Evolutionary conservation across 35 echinoderm and acorn worm species (phyloP).

Genomic region (Acanthaster planci): DNA sequence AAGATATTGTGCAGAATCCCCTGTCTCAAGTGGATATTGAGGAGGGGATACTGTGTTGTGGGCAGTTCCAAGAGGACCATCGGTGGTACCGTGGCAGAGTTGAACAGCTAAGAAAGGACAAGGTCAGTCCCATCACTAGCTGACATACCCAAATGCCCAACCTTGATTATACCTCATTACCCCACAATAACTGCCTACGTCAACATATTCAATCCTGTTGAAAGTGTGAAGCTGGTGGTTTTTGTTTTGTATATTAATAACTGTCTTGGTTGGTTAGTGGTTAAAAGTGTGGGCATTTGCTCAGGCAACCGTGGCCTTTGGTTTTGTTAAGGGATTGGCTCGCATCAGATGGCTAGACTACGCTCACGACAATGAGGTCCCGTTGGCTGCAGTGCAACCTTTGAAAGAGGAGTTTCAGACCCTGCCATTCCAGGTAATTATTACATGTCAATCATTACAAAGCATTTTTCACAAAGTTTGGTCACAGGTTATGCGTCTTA

Average conservation of each 20-base stretch:
- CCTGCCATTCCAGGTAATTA: conserved; percentile 87
- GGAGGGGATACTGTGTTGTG: conserved; percentile 79
- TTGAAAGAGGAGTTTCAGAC: conserved; percentile 69
- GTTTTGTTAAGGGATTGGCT: conserved; percentile 53
- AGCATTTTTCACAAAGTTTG: too few relatives aligned
- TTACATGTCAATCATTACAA: too few relatives aligned
- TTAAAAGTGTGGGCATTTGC: too few relatives aligned
- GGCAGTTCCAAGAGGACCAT: conserved; percentile 84
- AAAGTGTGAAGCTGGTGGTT: too few relatives aligned
- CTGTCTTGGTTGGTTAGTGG: too few relatives aligned
- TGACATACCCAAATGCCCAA: too few relatives aligned
- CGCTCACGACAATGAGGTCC: conserved; percentile 89
- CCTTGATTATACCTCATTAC: too few relatives aligned
- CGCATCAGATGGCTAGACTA: conserved; percentile 90
- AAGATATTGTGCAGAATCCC: conserved; percentile 25
- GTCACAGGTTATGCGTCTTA: too few relatives aligned
- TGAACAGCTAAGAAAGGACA: conserved; percentile 66
- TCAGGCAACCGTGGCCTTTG: too few relatives aligned
- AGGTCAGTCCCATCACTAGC: conserved; percentile 25
- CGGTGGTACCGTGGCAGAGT: conserved; percentile 91
- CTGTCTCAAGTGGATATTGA: conserved; percentile 32
- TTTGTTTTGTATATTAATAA: too few relatives aligned
- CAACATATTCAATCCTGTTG: too few relatives aligned
- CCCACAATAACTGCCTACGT: too few relatives aligned
- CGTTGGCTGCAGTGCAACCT: conserved; percentile 58